A percentile compares a stretch with the other conserved stretches of the same genome.
Conservation (phyloP, 2,113 vertebrate species). For the Saguinus imperator region DNA sequence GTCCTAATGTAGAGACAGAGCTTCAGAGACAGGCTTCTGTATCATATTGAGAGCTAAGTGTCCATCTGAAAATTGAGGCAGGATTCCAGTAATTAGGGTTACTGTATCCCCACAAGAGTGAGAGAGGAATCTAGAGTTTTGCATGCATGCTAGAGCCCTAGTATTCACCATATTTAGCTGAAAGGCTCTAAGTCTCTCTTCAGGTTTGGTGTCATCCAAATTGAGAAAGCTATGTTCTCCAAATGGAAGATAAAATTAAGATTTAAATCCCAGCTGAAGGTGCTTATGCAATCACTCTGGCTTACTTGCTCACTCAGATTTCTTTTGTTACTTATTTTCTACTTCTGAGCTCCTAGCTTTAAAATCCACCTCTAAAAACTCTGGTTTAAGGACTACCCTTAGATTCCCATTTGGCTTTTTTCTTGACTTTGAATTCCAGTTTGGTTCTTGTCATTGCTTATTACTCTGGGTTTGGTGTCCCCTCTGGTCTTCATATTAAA, state of each 20-base stretch:
- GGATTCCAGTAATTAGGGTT: background rate
- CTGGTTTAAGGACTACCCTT: background rate
- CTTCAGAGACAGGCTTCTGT: background rate
- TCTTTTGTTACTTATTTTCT: background rate
- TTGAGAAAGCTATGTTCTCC: background rate
- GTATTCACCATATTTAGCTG: background rate
- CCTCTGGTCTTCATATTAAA: background rate
- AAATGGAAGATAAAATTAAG: background rate
- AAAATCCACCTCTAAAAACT: background rate
- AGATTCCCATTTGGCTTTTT: background rate
- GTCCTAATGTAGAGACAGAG: background rate
- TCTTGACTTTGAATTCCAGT: background rate
- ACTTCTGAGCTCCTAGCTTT: background rate
- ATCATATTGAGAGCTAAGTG: background rate
- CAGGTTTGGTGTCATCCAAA: background rate
- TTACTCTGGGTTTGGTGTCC: background rate
- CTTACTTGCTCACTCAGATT: background rate
- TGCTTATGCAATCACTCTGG: background rate
- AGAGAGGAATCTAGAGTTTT: background rate
- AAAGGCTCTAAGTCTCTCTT: background rate
- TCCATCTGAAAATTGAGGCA: background rate
- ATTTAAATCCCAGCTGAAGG: background rate
- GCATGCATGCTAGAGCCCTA: background rate
- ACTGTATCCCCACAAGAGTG: rapidly evolving
- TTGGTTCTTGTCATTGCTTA: background rate